Base-by-base conservation (phyloP, 1,140 invertebrate species). In the Drosophila kikkawai region DNA sequence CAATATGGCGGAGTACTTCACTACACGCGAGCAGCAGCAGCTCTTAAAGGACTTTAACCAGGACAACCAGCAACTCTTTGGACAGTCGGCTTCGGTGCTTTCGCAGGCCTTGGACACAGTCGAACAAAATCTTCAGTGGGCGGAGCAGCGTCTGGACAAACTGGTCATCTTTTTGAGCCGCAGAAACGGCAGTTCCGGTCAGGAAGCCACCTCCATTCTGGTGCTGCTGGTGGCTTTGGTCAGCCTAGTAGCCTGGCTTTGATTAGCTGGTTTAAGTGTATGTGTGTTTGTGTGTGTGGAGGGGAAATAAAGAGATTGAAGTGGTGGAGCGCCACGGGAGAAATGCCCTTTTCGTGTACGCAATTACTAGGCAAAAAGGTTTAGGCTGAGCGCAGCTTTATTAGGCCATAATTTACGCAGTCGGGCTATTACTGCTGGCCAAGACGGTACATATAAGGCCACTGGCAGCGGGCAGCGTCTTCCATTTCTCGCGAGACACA, bases 1-100 rank as follows among this genome's bases (percentile, higher is more conserved):
- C 58, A 88, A 92, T 11, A 87, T 94, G 41, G 91, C 93, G 3
- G 79, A 80, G 4, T 93, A 93, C 39, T 93, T 94, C 8, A 82
- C 93, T 8, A 93, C 91, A 7, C 79, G 93, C 37, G 70, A 80
- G 32, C 93, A 94, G 74, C 92, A 93, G 6, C 69, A 79, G 15
- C 47, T 80, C 13, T 56, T 92, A 0, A 39, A 76, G 3, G 42
- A 56, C 0, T 92, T 92, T 41, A 57, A 65, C 22, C 37, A 56
- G 0, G 7, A 60, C 7, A 81, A 82, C 12, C 48, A 68, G 1
- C 4, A 26, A 17, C 51, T 80, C 0, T 91, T 91, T 15, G 90
- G 82, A 4, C n/a, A 17, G 7, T 77, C 82, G 0, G 48, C 55
- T 0, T 19, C 17, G 0, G 67, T 36, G 11, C 66, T 91, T 7